phyloP scores from a whole-genome alignment of 2,888 invertebrate species.

The Proisotoma minuta region DNA sequence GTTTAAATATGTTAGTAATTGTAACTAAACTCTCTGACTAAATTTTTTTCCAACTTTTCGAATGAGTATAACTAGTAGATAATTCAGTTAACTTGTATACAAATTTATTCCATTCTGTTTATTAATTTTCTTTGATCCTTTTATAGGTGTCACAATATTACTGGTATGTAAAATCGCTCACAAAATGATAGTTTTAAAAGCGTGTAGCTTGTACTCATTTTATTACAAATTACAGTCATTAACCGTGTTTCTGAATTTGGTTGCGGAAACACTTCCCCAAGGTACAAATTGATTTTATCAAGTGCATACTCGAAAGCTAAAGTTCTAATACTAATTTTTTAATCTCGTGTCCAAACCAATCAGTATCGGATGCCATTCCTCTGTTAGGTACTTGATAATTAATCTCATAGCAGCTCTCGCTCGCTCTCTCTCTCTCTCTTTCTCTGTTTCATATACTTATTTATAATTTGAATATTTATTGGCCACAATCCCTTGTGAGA shows the following conservation, averaged over 20 bases:
- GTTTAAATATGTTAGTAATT: no score
- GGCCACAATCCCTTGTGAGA: slow-evolving; percentile 4
- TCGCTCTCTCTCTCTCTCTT: not conserved
- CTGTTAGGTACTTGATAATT: slow-evolving; percentile 54
- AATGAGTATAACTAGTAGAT: no score
- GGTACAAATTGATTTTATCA: slow-evolving; percentile 52
- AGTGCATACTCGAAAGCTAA: slow-evolving; percentile 58
- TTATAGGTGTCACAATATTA: not conserved
- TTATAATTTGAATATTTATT: not conserved
- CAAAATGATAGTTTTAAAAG: not conserved
- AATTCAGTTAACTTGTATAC: no score
- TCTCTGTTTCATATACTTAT: slow-evolving; percentile 3
- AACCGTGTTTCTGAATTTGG: slow-evolving; percentile 98
- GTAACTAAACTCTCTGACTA: no score
- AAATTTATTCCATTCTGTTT: no score
- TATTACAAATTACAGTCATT: no score
- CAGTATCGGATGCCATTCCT: slow-evolving; percentile 68
- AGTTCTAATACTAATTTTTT: slow-evolving; percentile 45
- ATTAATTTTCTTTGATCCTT: not conserved
- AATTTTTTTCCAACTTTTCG: no score
- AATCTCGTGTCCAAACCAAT: no score
- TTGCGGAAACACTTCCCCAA: slow-evolving; percentile 97
- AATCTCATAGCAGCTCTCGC: no score
- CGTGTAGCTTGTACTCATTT: slow-evolving; percentile 19
- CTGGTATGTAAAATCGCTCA: not conserved